Percentiles rank a stretch among this genome's conserved stretches.
Conservation (phyloP, 2,113 vertebrate species). For the Desmodus rotundus region DNA sequence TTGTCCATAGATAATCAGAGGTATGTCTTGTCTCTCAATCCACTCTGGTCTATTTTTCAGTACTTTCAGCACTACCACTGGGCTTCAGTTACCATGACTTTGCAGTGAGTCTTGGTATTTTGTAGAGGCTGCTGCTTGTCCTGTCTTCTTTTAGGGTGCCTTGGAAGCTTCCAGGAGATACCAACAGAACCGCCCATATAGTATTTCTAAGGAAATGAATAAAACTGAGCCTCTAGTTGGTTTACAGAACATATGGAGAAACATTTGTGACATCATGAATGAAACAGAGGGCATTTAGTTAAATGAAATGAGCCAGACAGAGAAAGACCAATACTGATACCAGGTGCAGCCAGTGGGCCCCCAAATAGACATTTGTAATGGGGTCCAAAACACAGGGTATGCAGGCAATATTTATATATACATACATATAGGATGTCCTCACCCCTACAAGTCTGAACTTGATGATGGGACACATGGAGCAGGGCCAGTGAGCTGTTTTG, state of each 20-base stretch:
- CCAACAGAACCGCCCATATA: not conserved
- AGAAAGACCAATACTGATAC: not conserved
- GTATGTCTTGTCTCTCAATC: not conserved
- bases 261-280: not conserved
- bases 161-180: not conserved
- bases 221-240: not conserved
- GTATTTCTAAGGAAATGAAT: not conserved
- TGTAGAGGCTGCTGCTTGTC: not conserved
- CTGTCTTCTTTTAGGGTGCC: not conserved
- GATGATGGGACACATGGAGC: no score
- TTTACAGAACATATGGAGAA: not conserved
- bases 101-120: not conserved
- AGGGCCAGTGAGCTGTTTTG: no score
- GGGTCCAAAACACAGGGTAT: no score
- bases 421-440: no score
- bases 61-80: not conserved
- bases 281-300: not conserved
- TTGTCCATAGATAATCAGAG: not conserved
- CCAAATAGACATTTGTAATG: no score
- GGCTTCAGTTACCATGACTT: not conserved
- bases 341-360: no score
- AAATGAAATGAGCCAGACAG: not conserved
- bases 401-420: no score
- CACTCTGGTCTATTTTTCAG: not conserved
- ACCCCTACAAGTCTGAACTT: no score